Evolutionary conservation across 1,140 invertebrate species (phyloP).

Genomic region (Subanguina moxae): DNA sequence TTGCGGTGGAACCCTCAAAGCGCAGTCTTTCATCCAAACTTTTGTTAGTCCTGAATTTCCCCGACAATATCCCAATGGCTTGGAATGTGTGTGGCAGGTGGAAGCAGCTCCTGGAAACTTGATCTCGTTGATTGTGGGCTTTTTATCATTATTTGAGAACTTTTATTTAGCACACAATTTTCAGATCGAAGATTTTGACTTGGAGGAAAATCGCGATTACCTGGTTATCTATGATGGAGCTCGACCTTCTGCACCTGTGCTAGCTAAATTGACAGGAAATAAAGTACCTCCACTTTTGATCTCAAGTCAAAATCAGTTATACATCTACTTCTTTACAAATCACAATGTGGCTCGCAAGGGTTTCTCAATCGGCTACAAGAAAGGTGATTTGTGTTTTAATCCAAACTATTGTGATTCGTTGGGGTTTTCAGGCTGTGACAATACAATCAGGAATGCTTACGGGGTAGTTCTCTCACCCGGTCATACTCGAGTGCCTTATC

Average conservation of each 20-base stretch:
- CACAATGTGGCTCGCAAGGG: conserved; percentile 79
- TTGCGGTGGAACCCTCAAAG: conserved; percentile 43
- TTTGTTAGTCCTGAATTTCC: conserved; percentile 76
- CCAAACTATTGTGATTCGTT: background rate
- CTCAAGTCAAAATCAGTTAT: conserved; percentile 80
- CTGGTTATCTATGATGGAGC: conserved; percentile 83
- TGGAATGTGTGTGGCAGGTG: conserved; percentile 87
- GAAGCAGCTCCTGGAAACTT: conserved; percentile 69
- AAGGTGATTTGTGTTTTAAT: conserved; percentile 63
- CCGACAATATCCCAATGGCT: conserved; percentile 81
- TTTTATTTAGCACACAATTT: background rate
- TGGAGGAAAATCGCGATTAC: conserved; percentile 78
- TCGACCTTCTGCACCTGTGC: conserved; percentile 74
- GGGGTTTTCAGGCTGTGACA: conserved; percentile 48
- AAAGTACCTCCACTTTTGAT: conserved; percentile 74
- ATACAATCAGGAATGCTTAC: conserved; percentile 38
- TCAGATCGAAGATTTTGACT: conserved; percentile 78
- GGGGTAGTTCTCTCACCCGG: conserved; percentile 52
- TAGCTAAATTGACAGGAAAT: conserved; percentile 76
- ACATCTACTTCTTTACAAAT: conserved; percentile 64
- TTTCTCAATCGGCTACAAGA: conserved; percentile 82
- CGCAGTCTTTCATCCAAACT: conserved; percentile 29
- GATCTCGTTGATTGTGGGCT: conserved; percentile 50
- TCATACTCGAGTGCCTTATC: conserved; percentile 46
- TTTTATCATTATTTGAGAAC: too few relatives aligned